Percentiles rank a stretch among this genome's conserved stretches.
Evolutionary conservation across 2,888 invertebrate genomes (phyloP).

Genomic region (Xanthia togata): DNA sequence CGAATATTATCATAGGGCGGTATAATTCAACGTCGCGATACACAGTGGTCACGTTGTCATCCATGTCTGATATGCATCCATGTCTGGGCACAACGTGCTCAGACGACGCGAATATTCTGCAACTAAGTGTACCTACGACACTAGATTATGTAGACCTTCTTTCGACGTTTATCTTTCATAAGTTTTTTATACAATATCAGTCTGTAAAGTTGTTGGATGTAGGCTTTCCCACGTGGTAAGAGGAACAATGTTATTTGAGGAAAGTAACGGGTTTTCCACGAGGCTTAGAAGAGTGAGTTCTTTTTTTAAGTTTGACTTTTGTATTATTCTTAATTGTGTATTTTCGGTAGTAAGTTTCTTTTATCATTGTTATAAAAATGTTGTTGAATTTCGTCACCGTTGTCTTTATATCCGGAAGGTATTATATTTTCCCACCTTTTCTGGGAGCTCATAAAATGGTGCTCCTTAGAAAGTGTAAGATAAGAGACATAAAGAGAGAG

Average conservation of each 20-base stretch:
- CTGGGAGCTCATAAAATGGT: too few species aligned
- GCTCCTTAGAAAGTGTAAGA: too few species aligned
- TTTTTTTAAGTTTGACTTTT: too few species aligned
- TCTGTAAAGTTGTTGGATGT: neutral
- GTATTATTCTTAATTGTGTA: too few species aligned
- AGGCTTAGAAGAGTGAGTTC: too few species aligned
- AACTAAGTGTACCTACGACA: constrained; percentile 34
- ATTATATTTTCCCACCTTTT: too few species aligned
- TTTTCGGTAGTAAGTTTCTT: too few species aligned
- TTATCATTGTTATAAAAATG: too few species aligned
- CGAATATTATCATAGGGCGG: constrained; percentile 29
- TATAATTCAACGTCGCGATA: constrained; percentile 22
- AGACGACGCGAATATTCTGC: constrained; percentile 41
- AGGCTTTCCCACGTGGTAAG: neutral
- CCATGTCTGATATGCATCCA: constrained; percentile 58
- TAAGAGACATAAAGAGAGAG: too few species aligned
- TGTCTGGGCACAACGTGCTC: constrained; percentile 56
- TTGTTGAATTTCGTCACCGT: too few species aligned
- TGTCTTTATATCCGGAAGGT: too few species aligned
- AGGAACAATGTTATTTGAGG: neutral
- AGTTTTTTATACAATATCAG: constrained; percentile 26
- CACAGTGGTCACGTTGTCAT: constrained; percentile 49
- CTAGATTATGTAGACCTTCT: constrained; percentile 25
- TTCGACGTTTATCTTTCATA: constrained; percentile 23
- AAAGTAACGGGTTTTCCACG: neutral